Evolutionary conservation across 2,888 invertebrate species (phyloP).

Genomic region (Heteropelma amictum): DNA sequence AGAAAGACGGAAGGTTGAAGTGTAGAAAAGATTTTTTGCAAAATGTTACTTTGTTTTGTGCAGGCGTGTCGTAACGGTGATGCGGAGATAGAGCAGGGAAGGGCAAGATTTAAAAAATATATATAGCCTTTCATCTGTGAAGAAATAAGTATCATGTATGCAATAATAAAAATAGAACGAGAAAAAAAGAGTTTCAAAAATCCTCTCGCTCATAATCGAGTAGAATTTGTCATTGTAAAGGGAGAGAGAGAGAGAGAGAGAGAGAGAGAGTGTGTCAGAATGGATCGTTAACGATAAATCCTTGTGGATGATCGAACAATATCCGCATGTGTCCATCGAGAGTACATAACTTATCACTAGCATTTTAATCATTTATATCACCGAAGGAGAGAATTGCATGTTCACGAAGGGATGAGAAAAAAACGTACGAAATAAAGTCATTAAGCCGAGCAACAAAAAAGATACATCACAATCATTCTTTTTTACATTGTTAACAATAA

Average conservation of each 20-base stretch:
- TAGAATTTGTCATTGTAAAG: too few relatives aligned
- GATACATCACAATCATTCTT: slow-evolving; percentile 60
- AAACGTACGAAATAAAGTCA: slow-evolving; percentile 2
- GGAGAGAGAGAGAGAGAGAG: too few relatives aligned
- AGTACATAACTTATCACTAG: slow-evolving; percentile 46
- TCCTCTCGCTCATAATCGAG: slow-evolving; percentile 16
- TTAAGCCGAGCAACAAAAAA: slow-evolving; percentile 51
- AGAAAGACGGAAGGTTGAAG: neutral
- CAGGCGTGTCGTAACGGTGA: slow-evolving; percentile 1
- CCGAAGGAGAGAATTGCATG: slow-evolving; percentile 36
- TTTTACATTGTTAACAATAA: slow-evolving; percentile 68
- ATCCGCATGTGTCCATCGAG: slow-evolving; percentile 40
- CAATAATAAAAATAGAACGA: slow-evolving; percentile 26
- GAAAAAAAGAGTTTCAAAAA: neutral
- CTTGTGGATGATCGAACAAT: slow-evolving; percentile 26
- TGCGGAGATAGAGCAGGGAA: neutral
- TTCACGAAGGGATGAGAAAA: slow-evolving; percentile 22
- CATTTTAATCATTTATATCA: slow-evolving; percentile 30
- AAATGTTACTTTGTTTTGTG: slow-evolving; percentile 2
- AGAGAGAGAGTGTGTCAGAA: too few relatives aligned
- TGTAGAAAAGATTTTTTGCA: neutral
- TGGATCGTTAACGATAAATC: too few relatives aligned
- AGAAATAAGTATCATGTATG: slow-evolving; percentile 31
- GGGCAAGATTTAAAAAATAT: neutral
- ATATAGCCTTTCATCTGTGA: slow-evolving; percentile 26